Evolutionary conservation across 2,113 vertebrate species (phyloP).

Genomic region (Notarius lentiginosus): DNA sequence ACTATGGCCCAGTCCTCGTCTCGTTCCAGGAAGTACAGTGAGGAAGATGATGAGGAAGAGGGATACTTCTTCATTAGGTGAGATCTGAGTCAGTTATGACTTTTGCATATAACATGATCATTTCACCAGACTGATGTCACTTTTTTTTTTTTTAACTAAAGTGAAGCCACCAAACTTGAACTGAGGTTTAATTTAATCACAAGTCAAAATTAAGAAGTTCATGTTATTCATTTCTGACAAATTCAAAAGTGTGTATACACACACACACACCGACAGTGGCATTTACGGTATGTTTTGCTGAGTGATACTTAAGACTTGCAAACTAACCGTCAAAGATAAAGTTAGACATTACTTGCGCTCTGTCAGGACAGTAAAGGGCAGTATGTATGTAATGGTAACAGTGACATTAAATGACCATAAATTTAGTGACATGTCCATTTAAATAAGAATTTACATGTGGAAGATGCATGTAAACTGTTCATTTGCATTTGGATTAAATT

Average conservation of each 20-base stretch:
- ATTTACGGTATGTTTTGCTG: not conserved
- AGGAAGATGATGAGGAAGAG: conserved; percentile 76
- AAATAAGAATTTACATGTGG: not conserved
- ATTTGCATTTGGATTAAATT: too few relatives aligned
- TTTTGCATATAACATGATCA: not conserved
- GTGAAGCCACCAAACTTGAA: not conserved
- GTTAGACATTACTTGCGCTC: too few relatives aligned
- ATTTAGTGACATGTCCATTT: not conserved
- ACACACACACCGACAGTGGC: too few relatives aligned
- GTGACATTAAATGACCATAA: not conserved
- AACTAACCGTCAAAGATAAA: not conserved
- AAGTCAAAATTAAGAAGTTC: not conserved
- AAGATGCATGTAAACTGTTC: too few relatives aligned
- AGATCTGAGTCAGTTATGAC: not conserved
- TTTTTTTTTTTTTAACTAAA: not conserved
- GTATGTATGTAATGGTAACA: not conserved
- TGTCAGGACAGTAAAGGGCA: not conserved
- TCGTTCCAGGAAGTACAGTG: conserved; percentile 70
- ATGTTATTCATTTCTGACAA: not conserved
- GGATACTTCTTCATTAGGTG: conserved; percentile 74
- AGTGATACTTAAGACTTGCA: not conserved
- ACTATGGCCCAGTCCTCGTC: conserved; percentile 56
- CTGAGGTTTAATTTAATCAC: not conserved
- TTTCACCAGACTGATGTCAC: not conserved
- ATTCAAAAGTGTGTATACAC: not conserved